Evolutionary conservation across 2,888 invertebrate genomes (phyloP), one percentile per base, ranked within the genome.

Genomic region (Zygaena filipendulae): DNA sequence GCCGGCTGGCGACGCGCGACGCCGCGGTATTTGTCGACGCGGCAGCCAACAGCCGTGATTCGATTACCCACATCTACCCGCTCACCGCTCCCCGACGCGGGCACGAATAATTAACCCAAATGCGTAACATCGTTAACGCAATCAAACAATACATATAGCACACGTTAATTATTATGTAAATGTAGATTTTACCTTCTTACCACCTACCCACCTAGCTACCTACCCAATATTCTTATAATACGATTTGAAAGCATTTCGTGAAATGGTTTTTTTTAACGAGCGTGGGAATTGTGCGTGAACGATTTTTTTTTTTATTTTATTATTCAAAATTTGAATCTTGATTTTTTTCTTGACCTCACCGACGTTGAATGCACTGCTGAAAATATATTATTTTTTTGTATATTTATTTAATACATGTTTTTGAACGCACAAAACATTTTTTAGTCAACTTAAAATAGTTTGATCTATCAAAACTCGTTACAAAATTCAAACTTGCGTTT

Each of bases 261-360:
- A 79, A 79, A 79, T 79, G 79, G 79, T 79, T 79, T 79, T 79
- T n/a, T n/a, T n/a, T n/a, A n/a, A 72, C 64, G 61, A 69, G 67
- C 72, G 77, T 79, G 79, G 79, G 79, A 72, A 68, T 77, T 79
- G 74, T 77, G 77, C 79, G 68, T 63, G 52, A 61, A 67, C 64
- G 59, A 51, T 52, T 53, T 48, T 43, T 50, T 53, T 52, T 42
- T 43, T 49, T 48, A 40, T n/a, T n/a, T n/a, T n/a, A n/a, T n/a
- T n/a, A n/a, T n/a, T n/a, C n/a, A n/a, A n/a, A n/a, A n/a, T n/a
- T n/a, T n/a, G n/a, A 39, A 42, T 62, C 61, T 63, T 62, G 56
- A 57, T 54, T 62, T 53, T 61, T 58, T 63, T 64, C 70, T 66
- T 63, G 51, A 50, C 57, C 52, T 63, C 68, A 59, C 47, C 49